Conservation (phyloP, 2,113 vertebrate species). For the Lagopus leucura region DNA sequence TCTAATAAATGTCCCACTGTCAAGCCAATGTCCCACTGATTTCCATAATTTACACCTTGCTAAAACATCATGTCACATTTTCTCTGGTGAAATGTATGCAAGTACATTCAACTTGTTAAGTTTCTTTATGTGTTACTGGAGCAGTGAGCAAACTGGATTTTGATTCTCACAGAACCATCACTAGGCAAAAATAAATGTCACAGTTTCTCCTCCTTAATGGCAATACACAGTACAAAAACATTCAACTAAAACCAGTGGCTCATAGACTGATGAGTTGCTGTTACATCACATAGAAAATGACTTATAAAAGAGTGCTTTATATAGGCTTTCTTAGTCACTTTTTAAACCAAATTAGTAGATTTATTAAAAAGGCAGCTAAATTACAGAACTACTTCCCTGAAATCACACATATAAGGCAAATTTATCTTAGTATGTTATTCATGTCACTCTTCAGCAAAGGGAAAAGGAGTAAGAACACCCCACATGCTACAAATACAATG, state of each 20-base stretch:
- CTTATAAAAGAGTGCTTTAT: neutral
- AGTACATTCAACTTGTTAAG: neutral
- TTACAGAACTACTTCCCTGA: neutral
- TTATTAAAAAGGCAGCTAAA: neutral
- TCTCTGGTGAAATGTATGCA: neutral
- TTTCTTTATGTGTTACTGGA: neutral
- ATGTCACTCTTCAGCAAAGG: neutral
- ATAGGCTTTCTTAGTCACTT: neutral
- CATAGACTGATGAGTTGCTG: neutral
- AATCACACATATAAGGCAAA: neutral
- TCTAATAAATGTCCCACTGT: neutral
- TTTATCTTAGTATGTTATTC: neutral
- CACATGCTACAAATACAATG: neutral
- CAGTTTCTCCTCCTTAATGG: neutral
- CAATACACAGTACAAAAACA: neutral
- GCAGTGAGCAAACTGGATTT: neutral
- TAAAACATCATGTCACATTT: neutral
- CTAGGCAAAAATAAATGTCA: neutral
- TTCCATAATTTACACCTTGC: neutral
- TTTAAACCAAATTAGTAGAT: neutral
- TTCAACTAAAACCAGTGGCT: neutral
- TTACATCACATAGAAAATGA: neutral
- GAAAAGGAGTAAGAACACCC: neutral
- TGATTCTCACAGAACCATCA: neutral
- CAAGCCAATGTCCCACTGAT: neutral